Base-by-base conservation (phyloP, 2,888 invertebrate genomes). In the Caenorhabditis afra region DNA sequence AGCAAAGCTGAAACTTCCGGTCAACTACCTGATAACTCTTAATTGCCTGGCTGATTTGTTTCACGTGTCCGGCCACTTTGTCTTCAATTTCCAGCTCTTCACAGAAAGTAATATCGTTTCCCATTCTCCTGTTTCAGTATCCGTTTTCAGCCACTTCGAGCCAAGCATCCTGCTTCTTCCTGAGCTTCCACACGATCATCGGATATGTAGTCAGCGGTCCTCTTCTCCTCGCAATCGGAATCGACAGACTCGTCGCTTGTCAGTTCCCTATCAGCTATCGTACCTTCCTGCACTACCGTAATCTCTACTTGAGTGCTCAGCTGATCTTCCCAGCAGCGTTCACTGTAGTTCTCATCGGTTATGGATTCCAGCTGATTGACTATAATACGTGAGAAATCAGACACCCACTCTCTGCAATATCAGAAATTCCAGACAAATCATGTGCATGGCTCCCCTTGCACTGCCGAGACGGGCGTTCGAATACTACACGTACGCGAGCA, bases 201-300 rank as follows among this genome's bases (percentile, higher is more conserved):
- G 77, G 77, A 1, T 61, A 55, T 59, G 71, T 59, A 55, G 59
- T 71, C 18, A 61, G 61, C 53, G 66, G 77, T 7, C 77, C 77
- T 35, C 22, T 78, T 10, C 45, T 78, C 4, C n/a, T 78, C 7
- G 39, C 55, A 0, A 78, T 78, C 14, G 77, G 77, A 8, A 22
- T 78, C 16, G 77, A 78, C 41, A 47, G 77, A 57, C 44, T 66
- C 3, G 35, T 78, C 35, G 59, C 71, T 10, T 70, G 70, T 23
- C 37, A 61, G 12, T 50, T 66, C 23, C 77, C 77, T 14, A 47
- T 71, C 23, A 64, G 16, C 45, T 76, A 76, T 23, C 62, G 76
- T n/a, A 39, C 49, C 12, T 14, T 35, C 1, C 18, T 61, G 12
- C 35, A 53, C 52, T 4, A 41, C 5, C 22, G 47, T 12, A 65